phyloP scores from a whole-genome alignment of 2,113 vertebrate genomes.

The Pluvialis apricaria region DNA sequence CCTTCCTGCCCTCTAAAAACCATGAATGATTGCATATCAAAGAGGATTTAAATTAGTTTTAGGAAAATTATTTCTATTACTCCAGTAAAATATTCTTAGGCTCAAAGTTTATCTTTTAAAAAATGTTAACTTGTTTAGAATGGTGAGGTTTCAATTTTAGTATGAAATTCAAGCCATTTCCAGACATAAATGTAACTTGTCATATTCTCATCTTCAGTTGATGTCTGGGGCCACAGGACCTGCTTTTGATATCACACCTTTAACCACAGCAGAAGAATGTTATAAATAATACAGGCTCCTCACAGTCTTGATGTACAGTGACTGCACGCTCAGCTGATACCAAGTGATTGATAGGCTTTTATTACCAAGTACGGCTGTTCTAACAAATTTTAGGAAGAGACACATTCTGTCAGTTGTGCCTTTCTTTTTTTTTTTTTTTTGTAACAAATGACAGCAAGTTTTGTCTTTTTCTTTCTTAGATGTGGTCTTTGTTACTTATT shows the following conservation, averaged over 20 bases:
- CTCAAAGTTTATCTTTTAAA: not conserved
- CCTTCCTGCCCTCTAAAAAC: not conserved
- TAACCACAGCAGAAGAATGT: not conserved
- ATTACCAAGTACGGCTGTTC: not conserved
- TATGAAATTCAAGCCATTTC: not conserved
- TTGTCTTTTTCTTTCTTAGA: not conserved
- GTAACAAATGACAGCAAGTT: not conserved
- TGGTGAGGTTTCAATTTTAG: not conserved
- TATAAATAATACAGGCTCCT: constrained; percentile 19
- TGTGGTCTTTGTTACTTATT: not conserved
- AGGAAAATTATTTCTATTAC: not conserved
- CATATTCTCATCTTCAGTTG: not conserved
- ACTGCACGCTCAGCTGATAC: not conserved
- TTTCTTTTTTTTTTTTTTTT: not conserved
- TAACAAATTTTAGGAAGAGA: not conserved
- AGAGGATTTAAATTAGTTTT: not conserved
- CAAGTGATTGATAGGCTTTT: not conserved
- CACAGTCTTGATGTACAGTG: not conserved
- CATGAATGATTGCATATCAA: not conserved
- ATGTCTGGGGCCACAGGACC: not conserved
- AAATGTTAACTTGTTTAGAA: not conserved
- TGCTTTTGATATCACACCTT: constrained; percentile 31
- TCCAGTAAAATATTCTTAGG: not conserved
- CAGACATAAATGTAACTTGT: not conserved
- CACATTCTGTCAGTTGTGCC: not conserved